Evolutionary conservation across 2,888 invertebrate genomes (phyloP).

Genomic region (Bibio marci): DNA sequence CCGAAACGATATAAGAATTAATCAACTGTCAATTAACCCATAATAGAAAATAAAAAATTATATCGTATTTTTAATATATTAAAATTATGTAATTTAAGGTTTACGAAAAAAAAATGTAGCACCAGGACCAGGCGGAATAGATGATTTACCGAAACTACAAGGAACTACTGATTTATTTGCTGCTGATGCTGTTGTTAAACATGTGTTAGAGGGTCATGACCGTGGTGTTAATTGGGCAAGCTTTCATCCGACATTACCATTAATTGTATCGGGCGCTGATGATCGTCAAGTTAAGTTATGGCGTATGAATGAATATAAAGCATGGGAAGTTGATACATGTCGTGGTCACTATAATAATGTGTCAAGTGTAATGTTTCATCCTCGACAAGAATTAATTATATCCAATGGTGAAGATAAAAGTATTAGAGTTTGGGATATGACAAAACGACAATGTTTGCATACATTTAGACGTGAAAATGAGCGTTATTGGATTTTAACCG

Average conservation of each 20-base stretch:
- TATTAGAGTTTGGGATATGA: conserved; percentile 98
- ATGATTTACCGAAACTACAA: conserved; percentile 70
- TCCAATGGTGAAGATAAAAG: conserved; percentile 97
- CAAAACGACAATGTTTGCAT: conserved; percentile 78
- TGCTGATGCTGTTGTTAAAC: conserved; percentile 84
- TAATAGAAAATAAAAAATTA: too few relatives aligned
- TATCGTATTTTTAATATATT: too few relatives aligned
- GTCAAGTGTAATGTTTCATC: conserved; percentile 93
- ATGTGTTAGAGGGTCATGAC: conserved; percentile 85
- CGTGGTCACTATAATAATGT: conserved; percentile 99
- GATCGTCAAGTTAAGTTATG: conserved; percentile 95
- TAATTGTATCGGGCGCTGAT: conserved; percentile 97
- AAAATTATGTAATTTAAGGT: too few relatives aligned
- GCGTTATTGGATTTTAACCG: conserved; percentile 91
- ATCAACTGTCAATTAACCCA: too few relatives aligned
- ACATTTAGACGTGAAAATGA: conserved; percentile 92
- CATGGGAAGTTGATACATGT: conserved; percentile 98
- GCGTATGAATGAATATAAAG: conserved; percentile 98
- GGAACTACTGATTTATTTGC: conserved; percentile 83
- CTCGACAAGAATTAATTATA: conserved; percentile 87
- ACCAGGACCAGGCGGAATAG: conserved; percentile 80
- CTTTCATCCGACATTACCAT: conserved; percentile 86
- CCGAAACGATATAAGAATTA: too few relatives aligned
- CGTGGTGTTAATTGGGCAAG: conserved; percentile 98
- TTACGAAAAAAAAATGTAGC: conserved; percentile 94